These are phyloP conservation scores for Xenopus tropicalis DNA, from an alignment of 2,113 vertebrate genomes.

Conservation along the genomic window UCB_Xtro_10.0 CM004446.2:54018001-54018500, in stretches of 20 bases:
- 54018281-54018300: background rate
- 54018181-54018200: constrained; percentile 37
- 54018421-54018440: constrained; percentile 37
- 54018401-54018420: constrained; percentile 43
- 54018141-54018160: constrained; percentile 31
- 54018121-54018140: background rate
- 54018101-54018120: too few species aligned
- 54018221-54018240: constrained; percentile 42
- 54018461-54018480: constrained; percentile 55
- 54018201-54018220: constrained; percentile 37
- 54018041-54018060: too few species aligned
- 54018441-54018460: constrained; percentile 48
- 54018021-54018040: too few species aligned
- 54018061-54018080: too few species aligned
- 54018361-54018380: constrained; percentile 49
- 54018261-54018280: constrained; percentile 13
- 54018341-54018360: constrained; percentile 51
- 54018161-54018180: constrained; percentile 22
- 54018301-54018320: constrained; percentile 39
- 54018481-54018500: constrained; percentile 47
- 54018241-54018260: constrained; percentile 49
- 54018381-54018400: constrained; percentile 31
- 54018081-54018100: too few species aligned
- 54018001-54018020: too few species aligned
- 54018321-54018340: constrained; percentile 44